Conservation (phyloP, 2,888 invertebrate genomes). For the Anorthoa munda region DNA sequence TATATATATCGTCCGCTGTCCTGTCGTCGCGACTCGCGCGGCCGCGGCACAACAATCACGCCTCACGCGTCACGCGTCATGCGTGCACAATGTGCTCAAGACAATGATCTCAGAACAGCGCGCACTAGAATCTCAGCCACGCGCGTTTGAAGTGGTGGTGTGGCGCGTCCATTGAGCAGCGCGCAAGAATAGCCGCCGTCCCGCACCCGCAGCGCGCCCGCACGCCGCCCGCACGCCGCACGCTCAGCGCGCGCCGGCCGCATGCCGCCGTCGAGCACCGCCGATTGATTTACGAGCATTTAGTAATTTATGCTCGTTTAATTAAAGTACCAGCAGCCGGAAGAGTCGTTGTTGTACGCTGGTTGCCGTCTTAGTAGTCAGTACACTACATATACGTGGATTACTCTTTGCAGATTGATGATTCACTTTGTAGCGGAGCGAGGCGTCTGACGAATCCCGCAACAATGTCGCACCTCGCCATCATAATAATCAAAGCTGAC, state of each 20-base stretch:
- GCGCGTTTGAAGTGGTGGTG: slow-evolving; percentile 69
- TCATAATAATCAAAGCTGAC: slow-evolving; percentile 32
- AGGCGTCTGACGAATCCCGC: slow-evolving; percentile 2
- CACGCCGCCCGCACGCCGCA: slow-evolving; percentile 52
- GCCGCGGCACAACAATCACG: slow-evolving; percentile 50
- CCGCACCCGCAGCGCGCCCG: slow-evolving; percentile 51
- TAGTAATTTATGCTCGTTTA: slow-evolving; percentile 87
- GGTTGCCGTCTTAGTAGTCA: slow-evolving; percentile 33
- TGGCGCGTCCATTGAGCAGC: slow-evolving; percentile 75
- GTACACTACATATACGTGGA: slow-evolving; percentile 48
- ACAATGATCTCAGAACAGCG: slow-evolving; percentile 65
- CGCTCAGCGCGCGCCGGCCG: slow-evolving; percentile 56
- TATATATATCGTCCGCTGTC: slow-evolving; percentile 7
- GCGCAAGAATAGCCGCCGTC: slow-evolving; percentile 69
- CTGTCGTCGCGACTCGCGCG: no score
- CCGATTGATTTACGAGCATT: slow-evolving; percentile 84
- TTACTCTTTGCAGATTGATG: slow-evolving; percentile 63
- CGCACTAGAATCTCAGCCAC: slow-evolving; percentile 74
- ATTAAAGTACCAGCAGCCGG: slow-evolving; percentile 88
- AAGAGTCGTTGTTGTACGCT: slow-evolving; percentile 71
- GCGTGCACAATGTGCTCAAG: slow-evolving; percentile 57
- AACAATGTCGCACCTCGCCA: slow-evolving; percentile 34
- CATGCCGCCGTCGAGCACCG: slow-evolving; percentile 67
- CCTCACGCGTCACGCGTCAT: slow-evolving; percentile 32
- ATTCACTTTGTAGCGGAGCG: slow-evolving; percentile 61